These are phyloP conservation scores for Alaudala cheleensis DNA, from an alignment of 2,113 vertebrate genomes.

Conservation along the genomic window DNA sequence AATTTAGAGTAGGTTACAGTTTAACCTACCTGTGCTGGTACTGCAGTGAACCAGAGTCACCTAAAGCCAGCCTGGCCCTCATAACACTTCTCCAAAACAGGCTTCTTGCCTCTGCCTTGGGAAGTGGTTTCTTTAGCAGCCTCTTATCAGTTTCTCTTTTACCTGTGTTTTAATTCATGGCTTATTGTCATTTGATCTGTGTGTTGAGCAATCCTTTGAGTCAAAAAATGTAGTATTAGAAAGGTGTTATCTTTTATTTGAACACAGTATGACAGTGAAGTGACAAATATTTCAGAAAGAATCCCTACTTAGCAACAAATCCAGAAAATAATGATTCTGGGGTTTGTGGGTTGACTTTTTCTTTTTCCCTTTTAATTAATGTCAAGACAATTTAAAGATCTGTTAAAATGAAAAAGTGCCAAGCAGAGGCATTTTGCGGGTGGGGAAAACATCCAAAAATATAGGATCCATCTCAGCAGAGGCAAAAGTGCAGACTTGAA, in stretches of 20 bases:
- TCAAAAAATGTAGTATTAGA: not conserved
- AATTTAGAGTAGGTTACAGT: not conserved
- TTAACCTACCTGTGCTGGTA: not conserved
- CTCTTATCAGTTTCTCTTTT: not conserved
- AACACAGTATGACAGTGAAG: not conserved
- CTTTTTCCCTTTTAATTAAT: not conserved
- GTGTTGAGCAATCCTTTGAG: not conserved
- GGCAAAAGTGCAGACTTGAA: not conserved
- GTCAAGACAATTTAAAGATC: not conserved
- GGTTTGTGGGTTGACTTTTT: not conserved
- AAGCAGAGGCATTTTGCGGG: not conserved
- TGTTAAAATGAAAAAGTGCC: not conserved
- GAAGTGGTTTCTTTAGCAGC: not conserved
- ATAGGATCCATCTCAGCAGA: not conserved
- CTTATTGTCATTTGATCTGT: not conserved
- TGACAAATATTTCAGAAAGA: not conserved
- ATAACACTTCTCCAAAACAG: not conserved
- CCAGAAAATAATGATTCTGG: not conserved
- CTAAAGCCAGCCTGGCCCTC: not conserved
- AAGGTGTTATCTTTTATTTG: not conserved
- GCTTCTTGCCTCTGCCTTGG: rapidly evolving
- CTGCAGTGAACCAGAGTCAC: rapidly evolving
- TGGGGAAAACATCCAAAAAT: not conserved
- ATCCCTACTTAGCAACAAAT: not conserved
- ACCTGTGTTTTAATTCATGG: not conserved